Evolutionary conservation across 2,888 invertebrate genomes (phyloP).

Genomic region (Sicus ferrugineus): DNA sequence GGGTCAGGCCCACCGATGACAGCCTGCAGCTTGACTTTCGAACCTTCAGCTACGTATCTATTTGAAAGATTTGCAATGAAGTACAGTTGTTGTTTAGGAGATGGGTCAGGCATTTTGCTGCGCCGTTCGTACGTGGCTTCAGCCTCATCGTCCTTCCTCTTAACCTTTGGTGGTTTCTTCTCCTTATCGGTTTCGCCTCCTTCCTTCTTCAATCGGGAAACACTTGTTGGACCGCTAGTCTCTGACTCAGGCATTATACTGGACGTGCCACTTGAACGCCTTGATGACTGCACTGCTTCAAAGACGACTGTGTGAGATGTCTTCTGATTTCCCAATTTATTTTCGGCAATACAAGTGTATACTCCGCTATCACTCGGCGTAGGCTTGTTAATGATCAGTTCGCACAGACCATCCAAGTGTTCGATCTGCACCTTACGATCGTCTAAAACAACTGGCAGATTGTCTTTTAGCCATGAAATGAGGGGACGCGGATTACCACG

Average conservation of each 20-base stretch:
- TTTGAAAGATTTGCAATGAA: slow-evolving; percentile 61
- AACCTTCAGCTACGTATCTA: slow-evolving; percentile 69
- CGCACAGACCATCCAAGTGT: slow-evolving; percentile 79
- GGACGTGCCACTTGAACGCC: slow-evolving; percentile 58
- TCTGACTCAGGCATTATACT: slow-evolving; percentile 54
- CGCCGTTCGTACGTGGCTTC: slow-evolving; percentile 69
- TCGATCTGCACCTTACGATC: slow-evolving; percentile 73
- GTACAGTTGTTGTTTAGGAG: slow-evolving; percentile 65
- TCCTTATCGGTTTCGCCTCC: slow-evolving; percentile 38
- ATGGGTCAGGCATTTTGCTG: slow-evolving; percentile 58
- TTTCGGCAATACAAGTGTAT: slow-evolving; percentile 71
- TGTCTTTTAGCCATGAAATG: slow-evolving; percentile 81
- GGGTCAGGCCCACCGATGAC: slow-evolving; percentile 79
- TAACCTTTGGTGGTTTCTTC: slow-evolving; percentile 49
- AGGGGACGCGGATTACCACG: slow-evolving; percentile 77
- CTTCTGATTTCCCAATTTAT: slow-evolving; percentile 76
- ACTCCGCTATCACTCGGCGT: slow-evolving; percentile 68
- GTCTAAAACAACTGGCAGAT: slow-evolving; percentile 66
- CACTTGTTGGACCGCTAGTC: slow-evolving; percentile 40
- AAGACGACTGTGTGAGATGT: slow-evolving; percentile 73
- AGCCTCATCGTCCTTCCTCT: slow-evolving; percentile 50
- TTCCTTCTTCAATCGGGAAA: slow-evolving; percentile 25
- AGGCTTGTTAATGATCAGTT: slow-evolving; percentile 75
- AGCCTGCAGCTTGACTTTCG: slow-evolving; percentile 80
- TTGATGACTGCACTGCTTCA: slow-evolving; percentile 57